Conservation (phyloP, 2,888 invertebrate genomes). For the Prosapia bicincta region DNA sequence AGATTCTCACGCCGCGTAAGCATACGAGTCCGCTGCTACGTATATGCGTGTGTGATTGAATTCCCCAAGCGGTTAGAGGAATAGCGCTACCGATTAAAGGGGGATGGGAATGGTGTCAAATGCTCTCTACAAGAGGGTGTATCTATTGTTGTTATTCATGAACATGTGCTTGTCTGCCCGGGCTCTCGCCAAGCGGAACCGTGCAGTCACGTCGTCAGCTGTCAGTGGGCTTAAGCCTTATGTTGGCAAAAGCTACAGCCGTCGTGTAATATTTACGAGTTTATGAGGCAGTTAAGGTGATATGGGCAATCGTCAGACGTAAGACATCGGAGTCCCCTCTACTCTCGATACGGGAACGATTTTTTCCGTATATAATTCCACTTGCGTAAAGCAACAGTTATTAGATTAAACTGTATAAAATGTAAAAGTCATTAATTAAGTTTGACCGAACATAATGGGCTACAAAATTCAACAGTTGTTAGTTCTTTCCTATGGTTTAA, state of each 20-base stretch:
- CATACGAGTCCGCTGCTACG: too few species aligned
- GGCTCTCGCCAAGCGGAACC: constrained; percentile 10
- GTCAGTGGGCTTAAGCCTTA: constrained; percentile 9
- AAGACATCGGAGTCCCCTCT: too few species aligned
- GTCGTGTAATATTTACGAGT: constrained; percentile 4
- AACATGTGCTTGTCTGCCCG: constrained; percentile 18
- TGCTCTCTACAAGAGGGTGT: constrained; percentile 7
- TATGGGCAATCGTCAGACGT: too few species aligned
- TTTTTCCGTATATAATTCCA: too few species aligned
- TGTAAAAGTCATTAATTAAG: too few species aligned
- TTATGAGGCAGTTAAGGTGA: not conserved
- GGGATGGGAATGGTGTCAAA: constrained; percentile 11
- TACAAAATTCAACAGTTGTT: too few species aligned
- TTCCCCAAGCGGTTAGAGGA: not conserved
- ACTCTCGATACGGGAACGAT: too few species aligned
- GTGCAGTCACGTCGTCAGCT: constrained; percentile 13
- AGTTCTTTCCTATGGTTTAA: too few species aligned
- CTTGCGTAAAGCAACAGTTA: too few species aligned
- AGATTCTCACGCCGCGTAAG: too few species aligned
- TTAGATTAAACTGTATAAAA: too few species aligned
- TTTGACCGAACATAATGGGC: too few species aligned
- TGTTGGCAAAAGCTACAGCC: constrained; percentile 20
- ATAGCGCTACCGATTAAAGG: constrained; percentile 1
- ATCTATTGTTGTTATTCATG: constrained; percentile 26
- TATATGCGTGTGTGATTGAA: not conserved